These are phyloP conservation scores for Synergus japonicus DNA, from an alignment of 2,888 invertebrate genomes.

Conservation along the genomic window DNA sequence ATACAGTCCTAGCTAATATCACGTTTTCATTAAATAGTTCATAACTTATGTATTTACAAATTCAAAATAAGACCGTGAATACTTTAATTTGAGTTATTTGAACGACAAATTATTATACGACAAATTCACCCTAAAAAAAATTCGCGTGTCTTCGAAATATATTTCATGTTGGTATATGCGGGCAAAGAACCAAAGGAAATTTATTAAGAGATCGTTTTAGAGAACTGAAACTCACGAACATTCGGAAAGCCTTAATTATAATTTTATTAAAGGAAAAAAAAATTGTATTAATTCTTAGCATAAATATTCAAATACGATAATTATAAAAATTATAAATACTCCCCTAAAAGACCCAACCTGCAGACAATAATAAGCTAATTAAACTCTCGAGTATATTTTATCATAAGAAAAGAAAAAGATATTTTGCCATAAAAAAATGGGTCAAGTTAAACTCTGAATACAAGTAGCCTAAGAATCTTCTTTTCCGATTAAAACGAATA, in stretches of 20 bases:
- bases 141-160: neutral
- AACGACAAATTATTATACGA: neutral
- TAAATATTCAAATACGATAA: no score
- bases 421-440: neutral
- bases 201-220: neutral
- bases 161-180: neutral
- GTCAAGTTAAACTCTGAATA: neutral
- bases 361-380: constrained; percentile 2
- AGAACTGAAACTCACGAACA: neutral
- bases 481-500: no score
- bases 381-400: neutral
- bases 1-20: no score
- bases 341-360: neutral
- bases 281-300: neutral
- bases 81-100: neutral
- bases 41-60: no score
- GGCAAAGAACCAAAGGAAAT: neutral
- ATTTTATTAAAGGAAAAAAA: neutral
- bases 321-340: neutral
- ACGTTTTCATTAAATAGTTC: no score
- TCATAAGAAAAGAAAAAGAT: neutral
- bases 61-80: neutral
- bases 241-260: neutral
- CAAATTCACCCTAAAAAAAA: neutral
- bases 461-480: neutral